These are phyloP conservation scores for Ommatoiulus sabulosus DNA, from an alignment of 2,888 invertebrate species.

Conservation along the genomic window DNA sequence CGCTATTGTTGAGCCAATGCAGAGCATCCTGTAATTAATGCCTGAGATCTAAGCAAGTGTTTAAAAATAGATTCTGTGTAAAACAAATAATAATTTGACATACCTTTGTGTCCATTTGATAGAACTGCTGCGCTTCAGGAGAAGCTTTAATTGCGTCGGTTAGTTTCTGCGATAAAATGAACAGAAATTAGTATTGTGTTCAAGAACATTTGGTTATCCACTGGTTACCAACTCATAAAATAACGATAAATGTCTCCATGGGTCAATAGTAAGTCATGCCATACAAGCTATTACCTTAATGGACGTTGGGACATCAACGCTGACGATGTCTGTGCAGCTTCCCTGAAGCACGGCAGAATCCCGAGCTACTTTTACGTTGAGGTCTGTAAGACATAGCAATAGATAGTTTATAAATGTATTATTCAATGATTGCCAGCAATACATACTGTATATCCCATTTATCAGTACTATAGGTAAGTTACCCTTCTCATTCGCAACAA, in stretches of 20 bases:
- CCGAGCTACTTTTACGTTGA: not conserved
- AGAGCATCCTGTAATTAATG: not conserved
- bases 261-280: not conserved
- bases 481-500: too few relatives aligned
- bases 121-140: not conserved
- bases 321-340: not conserved
- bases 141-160: not conserved
- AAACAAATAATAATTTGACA: too few relatives aligned
- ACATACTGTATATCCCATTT: too few relatives aligned
- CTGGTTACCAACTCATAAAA: too few relatives aligned
- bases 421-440: too few relatives aligned
- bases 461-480: too few relatives aligned
- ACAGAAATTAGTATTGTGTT: not conserved
- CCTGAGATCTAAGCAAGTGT: not conserved
- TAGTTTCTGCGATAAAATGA: not conserved
- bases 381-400: not conserved
- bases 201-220: too few relatives aligned
- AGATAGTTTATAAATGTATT: too few relatives aligned
- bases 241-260: not conserved
- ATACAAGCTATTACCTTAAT: not conserved
- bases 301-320: not conserved
- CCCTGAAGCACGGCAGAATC: not conserved
- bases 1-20: not conserved
- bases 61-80: too few relatives aligned
- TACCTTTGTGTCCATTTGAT: not conserved